phyloP scores from a whole-genome alignment of 2,888 invertebrate genomes.

The Gryllus longicercus region DNA sequence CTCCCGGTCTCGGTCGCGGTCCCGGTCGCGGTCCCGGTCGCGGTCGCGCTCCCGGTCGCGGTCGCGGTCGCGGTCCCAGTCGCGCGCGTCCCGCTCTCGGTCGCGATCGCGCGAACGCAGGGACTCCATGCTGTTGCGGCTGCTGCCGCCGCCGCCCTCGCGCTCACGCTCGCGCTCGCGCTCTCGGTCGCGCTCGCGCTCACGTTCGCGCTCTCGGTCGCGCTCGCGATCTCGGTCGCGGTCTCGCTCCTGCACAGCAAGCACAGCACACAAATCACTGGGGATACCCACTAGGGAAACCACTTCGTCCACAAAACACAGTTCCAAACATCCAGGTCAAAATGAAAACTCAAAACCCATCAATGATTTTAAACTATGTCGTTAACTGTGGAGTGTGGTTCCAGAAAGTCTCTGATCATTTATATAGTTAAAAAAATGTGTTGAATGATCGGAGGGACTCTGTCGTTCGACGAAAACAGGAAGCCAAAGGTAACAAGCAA shows the following conservation, averaged over 20 bases:
- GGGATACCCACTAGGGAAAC: no score
- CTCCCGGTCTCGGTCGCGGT: background rate
- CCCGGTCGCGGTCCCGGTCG: slow-evolving; percentile 11
- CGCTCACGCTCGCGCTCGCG: background rate
- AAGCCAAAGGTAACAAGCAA: no score
- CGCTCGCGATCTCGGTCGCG: background rate
- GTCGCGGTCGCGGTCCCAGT: slow-evolving; percentile 30
- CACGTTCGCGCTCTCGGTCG: background rate
- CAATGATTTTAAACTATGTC: no score
- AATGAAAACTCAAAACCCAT: no score
- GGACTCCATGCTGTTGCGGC: background rate
- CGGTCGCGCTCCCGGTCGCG: slow-evolving; percentile 29
- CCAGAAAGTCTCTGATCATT: no score
- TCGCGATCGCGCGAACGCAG: background rate
- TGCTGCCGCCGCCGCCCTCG: background rate
- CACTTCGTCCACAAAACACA: no score
- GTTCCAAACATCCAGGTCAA: no score
- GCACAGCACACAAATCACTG: no score
- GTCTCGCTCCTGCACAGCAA: background rate
- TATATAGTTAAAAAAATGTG: no score
- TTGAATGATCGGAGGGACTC: no score
- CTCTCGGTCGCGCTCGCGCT: background rate
- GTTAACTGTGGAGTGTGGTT: no score
- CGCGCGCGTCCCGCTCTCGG: slow-evolving; percentile 29
- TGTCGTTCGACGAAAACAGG: no score